Conservation (phyloP, 2,113 vertebrate genomes). For the Erpornis zantholeuca region DNA sequence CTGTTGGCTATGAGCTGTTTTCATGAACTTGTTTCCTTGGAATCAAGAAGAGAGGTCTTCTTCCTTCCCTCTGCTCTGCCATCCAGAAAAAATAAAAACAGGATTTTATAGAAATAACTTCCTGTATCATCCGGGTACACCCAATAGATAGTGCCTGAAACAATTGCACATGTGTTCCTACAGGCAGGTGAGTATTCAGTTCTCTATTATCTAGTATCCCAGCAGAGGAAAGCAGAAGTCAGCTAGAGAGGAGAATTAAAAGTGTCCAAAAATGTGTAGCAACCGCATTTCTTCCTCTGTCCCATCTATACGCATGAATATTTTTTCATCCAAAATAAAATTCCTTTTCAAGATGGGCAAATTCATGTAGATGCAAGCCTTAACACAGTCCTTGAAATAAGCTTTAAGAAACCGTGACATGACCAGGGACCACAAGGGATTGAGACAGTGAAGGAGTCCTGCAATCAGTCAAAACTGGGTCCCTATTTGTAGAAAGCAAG, state of each 20-base stretch:
- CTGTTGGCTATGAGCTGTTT: background rate
- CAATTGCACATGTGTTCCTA: background rate
- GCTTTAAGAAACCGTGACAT: background rate
- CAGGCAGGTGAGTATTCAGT: background rate
- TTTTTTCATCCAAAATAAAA: background rate
- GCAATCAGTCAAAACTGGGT: fast-evolving
- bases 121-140: background rate
- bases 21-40: background rate
- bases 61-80: background rate
- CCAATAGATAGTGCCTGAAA: background rate
- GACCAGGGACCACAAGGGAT: background rate
- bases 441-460: background rate
- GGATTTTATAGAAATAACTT: background rate
- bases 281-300: background rate
- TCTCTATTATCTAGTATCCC: background rate
- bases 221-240: background rate
- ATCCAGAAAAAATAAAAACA: background rate
- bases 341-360: background rate
- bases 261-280: background rate
- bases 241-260: background rate
- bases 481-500: background rate
- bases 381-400: background rate
- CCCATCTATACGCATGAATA: background rate
- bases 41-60: background rate
- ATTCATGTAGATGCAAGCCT: background rate